Evolutionary conservation across 2,113 vertebrate species (phyloP).

Genomic region (Semicossyphus pulcher): DNA sequence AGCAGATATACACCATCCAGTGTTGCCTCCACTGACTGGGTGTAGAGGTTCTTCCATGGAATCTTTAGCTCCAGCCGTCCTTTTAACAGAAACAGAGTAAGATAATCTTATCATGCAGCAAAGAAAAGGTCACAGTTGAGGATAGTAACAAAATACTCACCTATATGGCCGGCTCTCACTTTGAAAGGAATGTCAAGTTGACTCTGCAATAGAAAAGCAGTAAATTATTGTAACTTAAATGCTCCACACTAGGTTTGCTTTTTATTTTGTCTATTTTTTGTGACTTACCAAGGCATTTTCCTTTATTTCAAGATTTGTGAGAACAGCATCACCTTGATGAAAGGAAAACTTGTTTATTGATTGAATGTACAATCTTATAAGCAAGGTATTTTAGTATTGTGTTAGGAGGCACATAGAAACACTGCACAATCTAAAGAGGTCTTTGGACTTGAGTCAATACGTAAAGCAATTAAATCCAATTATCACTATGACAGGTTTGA

Average conservation of each 20-base stretch:
- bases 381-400: not conserved
- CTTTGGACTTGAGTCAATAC: no score
- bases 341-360: conserved; percentile 1
- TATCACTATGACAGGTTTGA: not conserved
- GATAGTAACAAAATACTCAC: conserved; percentile 79
- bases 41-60: conserved; percentile 98
- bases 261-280: not conserved
- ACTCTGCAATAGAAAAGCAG: conserved; percentile 84
- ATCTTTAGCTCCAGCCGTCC: conserved; percentile 93
- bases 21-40: conserved; percentile 93
- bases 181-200: conserved; percentile 98
- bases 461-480: no score
- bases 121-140: not conserved
- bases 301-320: conserved; percentile 96
- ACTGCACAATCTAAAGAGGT: no score
- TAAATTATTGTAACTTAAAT: not conserved
- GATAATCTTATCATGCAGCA: not conserved
- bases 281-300: conserved; percentile 97
- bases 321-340: conserved; percentile 88
- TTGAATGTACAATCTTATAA: not conserved
- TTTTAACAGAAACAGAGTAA: conserved; percentile 66
- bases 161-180: conserved; percentile 95
- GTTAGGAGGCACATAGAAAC: not conserved
- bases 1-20: conserved; percentile 95
- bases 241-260: not conserved